Percentiles rank a stretch among this genome's conserved stretches.
Evolutionary conservation across 2,113 vertebrate genomes (phyloP).

Genomic region (Panthera uncia): DNA sequence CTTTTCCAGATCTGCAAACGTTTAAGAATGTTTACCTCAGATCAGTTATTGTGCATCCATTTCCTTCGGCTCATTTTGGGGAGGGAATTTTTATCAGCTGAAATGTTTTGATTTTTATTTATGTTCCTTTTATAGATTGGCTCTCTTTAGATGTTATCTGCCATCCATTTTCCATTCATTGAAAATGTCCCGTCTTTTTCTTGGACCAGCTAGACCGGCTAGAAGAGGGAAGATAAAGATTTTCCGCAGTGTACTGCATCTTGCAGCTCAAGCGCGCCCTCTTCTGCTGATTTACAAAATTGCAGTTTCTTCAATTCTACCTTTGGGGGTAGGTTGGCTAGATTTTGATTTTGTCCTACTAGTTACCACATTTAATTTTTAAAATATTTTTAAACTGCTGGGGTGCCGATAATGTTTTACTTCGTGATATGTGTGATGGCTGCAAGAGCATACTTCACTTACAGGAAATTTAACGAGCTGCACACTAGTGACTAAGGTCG

Average conservation of each 20-base stretch:
- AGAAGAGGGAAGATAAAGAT: too few species aligned
- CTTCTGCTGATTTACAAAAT: slow-evolving; percentile 51
- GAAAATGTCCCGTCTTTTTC: not conserved
- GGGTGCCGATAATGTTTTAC: not conserved
- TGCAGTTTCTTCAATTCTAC: not conserved
- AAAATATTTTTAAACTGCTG: not conserved
- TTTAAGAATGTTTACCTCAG: not conserved
- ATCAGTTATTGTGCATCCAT: not conserved
- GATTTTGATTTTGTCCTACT: slow-evolving; percentile 19
- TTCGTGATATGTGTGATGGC: not conserved
- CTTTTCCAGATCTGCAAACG: not conserved
- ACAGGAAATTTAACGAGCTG: not conserved
- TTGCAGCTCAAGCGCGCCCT: slow-evolving; percentile 29
- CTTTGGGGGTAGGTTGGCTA: accelerated
- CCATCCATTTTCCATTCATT: not conserved
- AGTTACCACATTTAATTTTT: not conserved
- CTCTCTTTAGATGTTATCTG: not conserved
- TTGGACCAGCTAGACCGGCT: not conserved
- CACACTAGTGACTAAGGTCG: not conserved
- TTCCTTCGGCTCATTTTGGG: slow-evolving; percentile 10
- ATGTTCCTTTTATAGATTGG: not conserved
- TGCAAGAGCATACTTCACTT: not conserved
- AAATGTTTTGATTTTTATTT: not conserved
- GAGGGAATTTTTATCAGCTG: not conserved
- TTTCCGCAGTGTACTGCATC: not conserved